Evolutionary conservation across 2,888 invertebrate genomes (phyloP).

Genomic region (Xiphydria camelus): DNA sequence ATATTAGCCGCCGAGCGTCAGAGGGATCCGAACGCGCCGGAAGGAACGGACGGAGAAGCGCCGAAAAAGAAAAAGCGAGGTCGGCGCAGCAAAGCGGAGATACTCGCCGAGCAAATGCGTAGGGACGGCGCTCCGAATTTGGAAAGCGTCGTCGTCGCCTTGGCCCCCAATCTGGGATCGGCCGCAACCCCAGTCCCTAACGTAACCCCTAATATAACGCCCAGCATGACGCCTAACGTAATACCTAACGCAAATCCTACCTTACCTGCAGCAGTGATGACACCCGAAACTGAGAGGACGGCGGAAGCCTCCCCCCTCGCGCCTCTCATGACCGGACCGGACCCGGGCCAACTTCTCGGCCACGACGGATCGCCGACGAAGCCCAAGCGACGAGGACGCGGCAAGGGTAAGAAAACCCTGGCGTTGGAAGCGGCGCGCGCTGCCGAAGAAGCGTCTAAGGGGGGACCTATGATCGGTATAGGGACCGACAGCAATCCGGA

Average conservation of each 20-base stretch:
- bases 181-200: conserved; percentile 28
- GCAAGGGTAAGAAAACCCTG: conserved; percentile 55
- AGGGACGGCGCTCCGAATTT: conserved; percentile 44
- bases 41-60: conserved; percentile 47
- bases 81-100: conserved; percentile 54
- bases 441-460: conserved; percentile 61
- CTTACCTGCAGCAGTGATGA: conserved; percentile 52
- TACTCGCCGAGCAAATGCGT: conserved; percentile 55
- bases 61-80: conserved; percentile 56
- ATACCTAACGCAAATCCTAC: conserved; percentile 17
- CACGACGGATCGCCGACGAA: conserved; percentile 49
- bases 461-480: conserved; percentile 40
- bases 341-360: conserved; percentile 43
- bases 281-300: conserved; percentile 54
- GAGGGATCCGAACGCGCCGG: conserved; percentile 43
- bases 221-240: conserved; percentile 12
- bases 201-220: conserved; percentile 21
- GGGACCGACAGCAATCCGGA: conserved; percentile 46
- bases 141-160: conserved; percentile 21
- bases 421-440: conserved; percentile 57
- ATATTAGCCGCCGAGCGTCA: conserved; percentile 49
- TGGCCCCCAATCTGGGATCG: conserved; percentile 12
- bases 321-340: conserved; percentile 37
- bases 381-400: conserved; percentile 53
- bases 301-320: conserved; percentile 29